phyloP scores from a whole-genome alignment of 1,140 invertebrate species.

The Delia radicum region DNA sequence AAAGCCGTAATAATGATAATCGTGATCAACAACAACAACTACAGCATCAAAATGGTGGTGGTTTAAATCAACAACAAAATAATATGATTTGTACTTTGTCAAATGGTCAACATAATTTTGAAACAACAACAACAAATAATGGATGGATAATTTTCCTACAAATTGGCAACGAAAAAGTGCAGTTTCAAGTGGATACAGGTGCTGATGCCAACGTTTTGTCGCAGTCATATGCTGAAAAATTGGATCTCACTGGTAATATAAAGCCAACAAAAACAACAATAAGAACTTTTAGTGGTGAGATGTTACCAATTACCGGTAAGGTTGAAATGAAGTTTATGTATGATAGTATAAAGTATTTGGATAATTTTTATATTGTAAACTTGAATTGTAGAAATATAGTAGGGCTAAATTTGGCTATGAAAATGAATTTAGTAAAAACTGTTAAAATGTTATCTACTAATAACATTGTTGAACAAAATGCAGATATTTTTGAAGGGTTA shows the following conservation, averaged over 20 bases:
- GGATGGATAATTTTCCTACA: neutral
- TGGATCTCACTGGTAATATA: constrained; percentile 19
- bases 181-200: constrained; percentile 25
- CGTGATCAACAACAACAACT: no score
- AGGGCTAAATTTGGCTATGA: constrained; percentile 6
- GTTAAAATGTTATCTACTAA: neutral
- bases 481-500: constrained; percentile 27
- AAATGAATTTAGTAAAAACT: constrained; percentile 9
- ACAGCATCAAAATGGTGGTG: no score
- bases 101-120: no score
- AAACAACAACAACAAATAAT: no score
- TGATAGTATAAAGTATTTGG: constrained; percentile 14
- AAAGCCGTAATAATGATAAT: no score
- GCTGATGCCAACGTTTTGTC: constrained; percentile 18
- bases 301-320: constrained; percentile 24
- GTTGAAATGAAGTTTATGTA: constrained; percentile 5
- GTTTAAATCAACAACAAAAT: no score
- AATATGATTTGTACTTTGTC: no score
- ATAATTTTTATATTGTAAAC: constrained; percentile 25
- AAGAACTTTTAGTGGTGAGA: constrained; percentile 27
- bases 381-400: constrained; percentile 26
- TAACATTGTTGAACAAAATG: constrained; percentile 16
- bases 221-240: neutral
- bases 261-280: constrained; percentile 2
- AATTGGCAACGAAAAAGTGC: constrained; percentile 23